Evolutionary conservation across 2,888 invertebrate genomes (phyloP).

Genomic region (Tenthredo mesomela): DNA sequence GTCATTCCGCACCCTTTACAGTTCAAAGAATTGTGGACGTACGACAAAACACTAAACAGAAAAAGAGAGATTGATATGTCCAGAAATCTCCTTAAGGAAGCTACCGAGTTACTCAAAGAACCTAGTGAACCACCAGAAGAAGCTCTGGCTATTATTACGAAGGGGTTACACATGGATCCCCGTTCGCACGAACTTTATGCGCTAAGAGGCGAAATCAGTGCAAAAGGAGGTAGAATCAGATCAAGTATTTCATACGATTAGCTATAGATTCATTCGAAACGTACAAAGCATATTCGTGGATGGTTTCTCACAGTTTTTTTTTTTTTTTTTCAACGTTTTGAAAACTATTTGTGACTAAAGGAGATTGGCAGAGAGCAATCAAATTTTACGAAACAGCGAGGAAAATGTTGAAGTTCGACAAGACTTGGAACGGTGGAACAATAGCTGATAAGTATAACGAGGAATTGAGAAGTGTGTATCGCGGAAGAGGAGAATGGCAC

Average conservation of each 20-base stretch:
- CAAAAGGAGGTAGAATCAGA: constrained; percentile 56
- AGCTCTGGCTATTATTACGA: constrained; percentile 54
- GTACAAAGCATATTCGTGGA: too few relatives aligned
- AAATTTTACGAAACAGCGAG: constrained; percentile 60
- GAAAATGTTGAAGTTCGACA: constrained; percentile 55
- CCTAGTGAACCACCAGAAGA: constrained; percentile 12
- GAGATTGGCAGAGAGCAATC: constrained; percentile 59
- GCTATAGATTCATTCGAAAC: background rate
- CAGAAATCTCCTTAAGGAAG: constrained; percentile 53
- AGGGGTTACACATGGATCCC: constrained; percentile 60
- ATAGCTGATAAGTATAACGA: constrained; percentile 53
- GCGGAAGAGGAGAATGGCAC: constrained; percentile 57
- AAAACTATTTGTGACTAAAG: constrained; percentile 53
- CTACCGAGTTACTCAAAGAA: constrained; percentile 36
- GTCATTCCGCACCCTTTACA: background rate
- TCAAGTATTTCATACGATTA: background rate
- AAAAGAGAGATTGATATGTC: constrained; percentile 1
- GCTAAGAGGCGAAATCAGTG: constrained; percentile 59
- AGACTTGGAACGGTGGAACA: background rate
- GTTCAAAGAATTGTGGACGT: constrained; percentile 44
- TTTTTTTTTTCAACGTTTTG: background rate
- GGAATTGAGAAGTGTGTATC: constrained; percentile 57
- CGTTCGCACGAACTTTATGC: constrained; percentile 59
- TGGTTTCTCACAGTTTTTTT: too few relatives aligned
- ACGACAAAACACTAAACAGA: constrained; percentile 14